phyloP scores from a whole-genome alignment of 2,797 vertebrate genomes.

The Halcyon chelicuti region DNA sequence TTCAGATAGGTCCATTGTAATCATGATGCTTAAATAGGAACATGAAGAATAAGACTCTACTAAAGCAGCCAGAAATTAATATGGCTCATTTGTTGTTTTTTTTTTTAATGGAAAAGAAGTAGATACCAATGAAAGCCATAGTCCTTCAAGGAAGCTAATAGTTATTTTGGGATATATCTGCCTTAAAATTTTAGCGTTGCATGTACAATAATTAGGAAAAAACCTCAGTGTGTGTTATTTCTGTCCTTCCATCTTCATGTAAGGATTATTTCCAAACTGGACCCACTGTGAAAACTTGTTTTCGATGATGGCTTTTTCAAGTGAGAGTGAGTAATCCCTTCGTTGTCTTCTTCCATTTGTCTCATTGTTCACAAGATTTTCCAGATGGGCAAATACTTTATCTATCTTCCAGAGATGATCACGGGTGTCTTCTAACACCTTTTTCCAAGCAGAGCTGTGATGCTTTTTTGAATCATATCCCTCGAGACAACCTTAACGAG shows the following conservation, averaged over 20 bases:
- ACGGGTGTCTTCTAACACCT: neutral
- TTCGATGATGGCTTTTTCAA: neutral
- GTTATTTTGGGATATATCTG: neutral
- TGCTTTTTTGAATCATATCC: neutral
- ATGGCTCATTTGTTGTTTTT: neutral
- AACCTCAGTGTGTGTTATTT: neutral
- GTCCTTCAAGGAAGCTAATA: neutral
- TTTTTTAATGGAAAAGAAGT: too few relatives aligned
- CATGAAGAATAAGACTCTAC: neutral
- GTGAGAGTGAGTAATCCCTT: conserved; percentile 17
- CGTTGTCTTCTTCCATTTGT: neutral
- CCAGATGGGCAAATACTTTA: neutral
- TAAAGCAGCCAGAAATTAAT: neutral
- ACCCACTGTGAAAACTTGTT: neutral
- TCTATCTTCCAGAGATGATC: neutral
- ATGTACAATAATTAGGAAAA: neutral
- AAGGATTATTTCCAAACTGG: conserved; percentile 14
- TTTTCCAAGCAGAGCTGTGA: neutral
- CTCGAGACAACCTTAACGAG: neutral
- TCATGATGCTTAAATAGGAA: neutral
- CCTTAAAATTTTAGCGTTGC: neutral
- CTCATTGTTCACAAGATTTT: conserved; percentile 23
- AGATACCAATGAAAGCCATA: neutral
- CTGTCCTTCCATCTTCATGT: neutral
- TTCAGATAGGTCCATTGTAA: neutral